phyloP scores from a whole-genome alignment of 2,888 invertebrate species.

The Reticulitermes lucifugus region DNA sequence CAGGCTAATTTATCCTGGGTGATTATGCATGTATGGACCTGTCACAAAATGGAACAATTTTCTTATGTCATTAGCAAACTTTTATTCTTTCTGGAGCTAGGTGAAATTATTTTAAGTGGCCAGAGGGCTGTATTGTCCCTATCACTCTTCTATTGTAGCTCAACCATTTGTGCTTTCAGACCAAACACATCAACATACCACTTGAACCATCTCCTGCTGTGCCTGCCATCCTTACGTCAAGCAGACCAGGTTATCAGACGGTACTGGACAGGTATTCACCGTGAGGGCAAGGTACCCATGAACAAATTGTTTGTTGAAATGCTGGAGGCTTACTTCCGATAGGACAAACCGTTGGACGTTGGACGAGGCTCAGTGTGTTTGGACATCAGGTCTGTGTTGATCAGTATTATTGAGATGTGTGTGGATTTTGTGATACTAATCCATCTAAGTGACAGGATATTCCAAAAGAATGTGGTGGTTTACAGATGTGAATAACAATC shows the following conservation, averaged over 20 bases:
- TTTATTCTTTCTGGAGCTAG: no score
- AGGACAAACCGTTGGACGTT: slow-evolving; percentile 11
- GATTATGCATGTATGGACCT: no score
- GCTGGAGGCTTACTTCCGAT: slow-evolving; percentile 77
- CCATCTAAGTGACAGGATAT: no score
- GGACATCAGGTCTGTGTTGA: background rate
- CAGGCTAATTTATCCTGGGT: no score
- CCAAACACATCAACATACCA: slow-evolving; percentile 65
- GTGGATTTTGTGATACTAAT: no score
- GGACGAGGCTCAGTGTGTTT: background rate
- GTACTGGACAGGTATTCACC: slow-evolving; percentile 91
- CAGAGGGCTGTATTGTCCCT: no score
- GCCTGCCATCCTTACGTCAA: slow-evolving; percentile 89
- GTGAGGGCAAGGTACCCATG: slow-evolving; percentile 91
- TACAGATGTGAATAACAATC: no score
- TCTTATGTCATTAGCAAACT: no score
- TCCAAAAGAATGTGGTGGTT: no score
- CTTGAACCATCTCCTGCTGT: slow-evolving; percentile 87
- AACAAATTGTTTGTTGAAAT: slow-evolving; percentile 97
- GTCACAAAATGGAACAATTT: no score
- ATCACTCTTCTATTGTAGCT: background rate
- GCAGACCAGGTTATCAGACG: slow-evolving; percentile 89
- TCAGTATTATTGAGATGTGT: slow-evolving; percentile 21
- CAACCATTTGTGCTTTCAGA: slow-evolving; percentile 54
- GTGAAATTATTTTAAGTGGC: no score